Evolutionary conservation across 1,140 invertebrate genomes (phyloP), one percentile per base, ranked within the genome.

Genomic region (Pygmarrhopalites habei): DNA sequence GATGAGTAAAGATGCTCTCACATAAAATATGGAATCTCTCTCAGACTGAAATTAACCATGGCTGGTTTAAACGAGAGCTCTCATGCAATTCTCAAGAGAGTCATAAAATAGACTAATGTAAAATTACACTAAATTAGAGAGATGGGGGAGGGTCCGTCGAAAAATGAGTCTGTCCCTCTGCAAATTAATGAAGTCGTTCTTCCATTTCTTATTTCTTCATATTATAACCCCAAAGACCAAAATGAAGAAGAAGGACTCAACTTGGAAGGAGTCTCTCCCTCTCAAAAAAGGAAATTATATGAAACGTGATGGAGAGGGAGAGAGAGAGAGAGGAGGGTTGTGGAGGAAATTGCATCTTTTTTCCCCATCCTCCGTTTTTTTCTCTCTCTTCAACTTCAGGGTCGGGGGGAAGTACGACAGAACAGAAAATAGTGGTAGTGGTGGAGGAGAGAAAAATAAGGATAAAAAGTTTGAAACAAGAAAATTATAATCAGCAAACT

Each of bases 81-180:
- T 32, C 53, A 57, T 57, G 57, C 17, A 59, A 46, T 43, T 59
- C 57, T 26, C 57, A 26, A 32, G 57, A 59, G 57, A 59, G 57
- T 43, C 21, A 59, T 59, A 59, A 59, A 59, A 59, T 59, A 59
- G 57, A 59, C 57, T 59, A 59, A 59, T 59, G 57, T 59, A 41
- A 59, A 59, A 59, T 59, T 59, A 59, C 57, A 59, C 29, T 7
- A 59, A 59, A 59, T 59, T 59, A 59, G 39, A 59, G 43, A 46
- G 43, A 59, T 59, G 57, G 43, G 39, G 39, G 57, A 47, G 43
- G 39, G 30, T 29, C 25, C 39, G 25, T 28, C 7, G 57, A 59
- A 59, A 59, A 59, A 59, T 56, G 53, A 56, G 43, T 59, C 39
- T 59, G 57, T 59, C 39, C 53, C 53, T 56, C 10, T 56, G 53